Percentiles rank a stretch among this genome's conserved stretches.
These are phyloP conservation scores for Melieria crassipennis DNA, from an alignment of 2,888 invertebrate species.

Conservation along the genomic window DNA sequence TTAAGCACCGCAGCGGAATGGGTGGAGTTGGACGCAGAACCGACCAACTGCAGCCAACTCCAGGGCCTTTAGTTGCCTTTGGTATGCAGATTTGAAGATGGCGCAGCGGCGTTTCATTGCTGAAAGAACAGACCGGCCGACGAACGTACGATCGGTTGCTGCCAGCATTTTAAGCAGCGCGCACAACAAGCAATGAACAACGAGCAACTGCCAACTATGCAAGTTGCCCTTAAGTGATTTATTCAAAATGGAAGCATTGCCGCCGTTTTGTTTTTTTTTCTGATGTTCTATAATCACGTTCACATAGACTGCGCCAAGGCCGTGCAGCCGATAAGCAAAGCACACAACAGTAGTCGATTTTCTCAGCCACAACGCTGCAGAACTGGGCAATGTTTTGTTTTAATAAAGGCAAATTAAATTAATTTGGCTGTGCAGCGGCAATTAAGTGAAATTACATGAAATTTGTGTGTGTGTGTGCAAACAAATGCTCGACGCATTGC, in stretches of 20 bases:
- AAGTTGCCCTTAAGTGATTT: constrained; percentile 55
- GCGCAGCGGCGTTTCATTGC: too few species aligned
- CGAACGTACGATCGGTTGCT: too few species aligned
- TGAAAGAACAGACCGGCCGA: too few species aligned
- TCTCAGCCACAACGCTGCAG: background rate
- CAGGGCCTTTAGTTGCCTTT: background rate
- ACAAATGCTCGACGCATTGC: background rate
- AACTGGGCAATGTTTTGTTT: constrained; percentile 19
- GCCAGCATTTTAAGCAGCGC: too few species aligned
- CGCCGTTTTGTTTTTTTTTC: background rate
- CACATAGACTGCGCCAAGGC: too few species aligned
- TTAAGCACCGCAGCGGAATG: constrained; percentile 28
- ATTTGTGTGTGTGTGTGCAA: constrained; percentile 38
- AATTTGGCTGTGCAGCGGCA: constrained; percentile 42
- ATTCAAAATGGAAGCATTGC: constrained; percentile 46
- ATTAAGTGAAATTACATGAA: constrained; percentile 56
- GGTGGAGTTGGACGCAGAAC: constrained; percentile 28
- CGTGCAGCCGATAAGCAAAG: too few species aligned
- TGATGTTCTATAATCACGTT: too few species aligned
- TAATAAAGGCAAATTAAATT: constrained; percentile 32
- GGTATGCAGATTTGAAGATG: too few species aligned
- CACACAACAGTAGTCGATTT: too few species aligned
- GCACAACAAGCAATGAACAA: too few species aligned
- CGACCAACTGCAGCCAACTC: constrained; percentile 14
- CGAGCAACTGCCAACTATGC: too few species aligned